These are phyloP conservation scores for Pelodytes ibericus DNA, from an alignment of 2,797 vertebrate species.

Conservation along the genomic window DNA sequence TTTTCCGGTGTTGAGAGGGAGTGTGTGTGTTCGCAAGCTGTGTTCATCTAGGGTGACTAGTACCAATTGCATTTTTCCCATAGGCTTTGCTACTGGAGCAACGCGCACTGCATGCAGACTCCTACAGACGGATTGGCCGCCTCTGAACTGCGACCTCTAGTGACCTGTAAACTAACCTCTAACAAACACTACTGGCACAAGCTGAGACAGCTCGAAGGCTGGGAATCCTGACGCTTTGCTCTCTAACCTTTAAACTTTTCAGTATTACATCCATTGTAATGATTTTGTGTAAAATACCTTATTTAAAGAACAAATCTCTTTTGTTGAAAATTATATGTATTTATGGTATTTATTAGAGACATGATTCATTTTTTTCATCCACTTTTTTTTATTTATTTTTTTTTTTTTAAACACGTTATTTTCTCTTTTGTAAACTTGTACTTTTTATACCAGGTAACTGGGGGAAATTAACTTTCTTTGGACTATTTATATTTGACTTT, in stretches of 20 bases:
- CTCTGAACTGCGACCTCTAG: slow-evolving; percentile 79
- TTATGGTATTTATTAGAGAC: slow-evolving; percentile 66
- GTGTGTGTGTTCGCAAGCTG: no score
- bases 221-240: slow-evolving; percentile 45
- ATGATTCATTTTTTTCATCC: slow-evolving; percentile 2
- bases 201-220: slow-evolving; percentile 58
- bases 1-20: no score
- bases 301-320: slow-evolving; percentile 50
- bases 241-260: slow-evolving; percentile 47
- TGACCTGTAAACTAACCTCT: slow-evolving; percentile 65
- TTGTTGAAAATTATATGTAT: slow-evolving; percentile 66
- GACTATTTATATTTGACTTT: slow-evolving; percentile 74
- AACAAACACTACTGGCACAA: slow-evolving; percentile 63
- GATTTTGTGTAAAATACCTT: slow-evolving; percentile 65
- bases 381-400: slow-evolving; percentile 61
- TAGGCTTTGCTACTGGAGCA: slow-evolving; percentile 87
- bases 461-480: slow-evolving; percentile 60
- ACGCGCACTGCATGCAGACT: slow-evolving; percentile 87
- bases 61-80: slow-evolving; percentile 84
- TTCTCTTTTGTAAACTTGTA: slow-evolving; percentile 72
- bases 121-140: slow-evolving; percentile 90
- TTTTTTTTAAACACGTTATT: slow-evolving; percentile 62
- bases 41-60: slow-evolving; percentile 78
- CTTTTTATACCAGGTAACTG: slow-evolving; percentile 71
- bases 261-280: slow-evolving; percentile 68